Evolutionary conservation across 2,888 invertebrate genomes (phyloP).

Genomic region (Lydus trimaculatus): DNA sequence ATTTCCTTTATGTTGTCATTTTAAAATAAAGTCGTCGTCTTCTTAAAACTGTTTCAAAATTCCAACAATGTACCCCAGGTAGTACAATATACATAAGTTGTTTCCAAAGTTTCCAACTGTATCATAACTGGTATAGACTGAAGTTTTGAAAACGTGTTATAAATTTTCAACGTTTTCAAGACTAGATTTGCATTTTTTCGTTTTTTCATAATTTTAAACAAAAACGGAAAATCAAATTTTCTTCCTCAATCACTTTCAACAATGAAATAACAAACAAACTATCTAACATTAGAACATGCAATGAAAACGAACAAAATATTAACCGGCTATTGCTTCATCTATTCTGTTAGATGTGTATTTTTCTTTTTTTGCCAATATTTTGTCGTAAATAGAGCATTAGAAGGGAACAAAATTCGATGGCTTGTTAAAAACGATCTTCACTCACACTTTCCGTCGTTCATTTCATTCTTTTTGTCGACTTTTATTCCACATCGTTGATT

Average conservation of each 20-base stretch:
- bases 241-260: not conserved
- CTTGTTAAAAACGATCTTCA: not conserved
- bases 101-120: conserved; percentile 44
- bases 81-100: conserved; percentile 42
- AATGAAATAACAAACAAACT: not conserved
- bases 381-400: not conserved
- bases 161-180: conserved; percentile 42
- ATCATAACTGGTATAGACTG: conserved; percentile 44
- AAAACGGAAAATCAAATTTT: not conserved
- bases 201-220: not conserved
- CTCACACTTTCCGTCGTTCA: not conserved
- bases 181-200: conserved; percentile 17
- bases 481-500: conserved; percentile 4
- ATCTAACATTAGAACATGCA: no score
- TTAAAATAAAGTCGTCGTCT: conserved; percentile 11
- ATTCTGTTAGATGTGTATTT: not conserved
- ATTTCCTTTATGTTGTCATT: not conserved
- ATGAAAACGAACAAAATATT: not conserved
- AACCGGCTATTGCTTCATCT: not conserved
- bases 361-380: not conserved
- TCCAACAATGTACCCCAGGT: conserved; percentile 42
- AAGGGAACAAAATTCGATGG: not conserved
- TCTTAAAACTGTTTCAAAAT: conserved; percentile 43
- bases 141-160: conserved; percentile 46
- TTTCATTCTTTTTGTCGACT: not conserved